Percentiles rank a stretch among this genome's conserved stretches.
These are phyloP conservation scores for Indicator indicator DNA, from an alignment of 2,113 vertebrate species.

Conservation along the genomic window DNA sequence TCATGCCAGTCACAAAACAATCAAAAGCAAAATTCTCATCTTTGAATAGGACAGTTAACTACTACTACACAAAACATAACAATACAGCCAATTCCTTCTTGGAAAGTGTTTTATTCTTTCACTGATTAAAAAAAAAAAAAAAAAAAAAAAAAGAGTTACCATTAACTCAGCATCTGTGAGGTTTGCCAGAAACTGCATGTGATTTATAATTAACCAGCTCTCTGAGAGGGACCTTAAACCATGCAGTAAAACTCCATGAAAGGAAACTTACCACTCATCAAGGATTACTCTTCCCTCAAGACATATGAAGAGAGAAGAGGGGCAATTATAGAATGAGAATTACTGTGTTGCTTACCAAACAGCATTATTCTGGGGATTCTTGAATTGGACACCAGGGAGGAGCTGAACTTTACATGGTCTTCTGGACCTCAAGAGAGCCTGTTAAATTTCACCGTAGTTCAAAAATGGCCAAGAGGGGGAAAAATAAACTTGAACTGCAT, in stretches of 20 bases:
- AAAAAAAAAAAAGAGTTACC: neutral
- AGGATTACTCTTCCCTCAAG: constrained; percentile 15
- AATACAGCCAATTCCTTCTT: neutral
- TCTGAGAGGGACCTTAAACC: constrained; percentile 11
- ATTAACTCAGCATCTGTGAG: neutral
- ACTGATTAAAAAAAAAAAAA: neutral
- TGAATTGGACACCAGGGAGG: neutral
- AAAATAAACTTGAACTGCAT: constrained; percentile 30
- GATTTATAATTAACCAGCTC: constrained; percentile 49
- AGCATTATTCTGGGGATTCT: constrained; percentile 14
- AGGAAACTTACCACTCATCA: constrained; percentile 1
- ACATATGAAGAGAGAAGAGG: neutral
- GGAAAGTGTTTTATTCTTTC: neutral
- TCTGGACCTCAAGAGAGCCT: constrained; percentile 47
- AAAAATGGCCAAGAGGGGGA: neutral
- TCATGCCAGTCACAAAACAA: neutral
- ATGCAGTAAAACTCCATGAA: constrained; percentile 19
- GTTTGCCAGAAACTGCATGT: constrained; percentile 24
- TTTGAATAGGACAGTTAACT: neutral
- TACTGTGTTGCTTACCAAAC: neutral
- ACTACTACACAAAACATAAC: neutral
- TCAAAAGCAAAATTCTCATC: constrained; percentile 5
- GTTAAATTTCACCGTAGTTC: constrained; percentile 40
- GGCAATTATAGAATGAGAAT: constrained; percentile 1
- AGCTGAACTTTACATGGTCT: constrained; percentile 34